Conservation (phyloP, 2,113 vertebrate genomes). For the Misgurnus mizolepis region DNA sequence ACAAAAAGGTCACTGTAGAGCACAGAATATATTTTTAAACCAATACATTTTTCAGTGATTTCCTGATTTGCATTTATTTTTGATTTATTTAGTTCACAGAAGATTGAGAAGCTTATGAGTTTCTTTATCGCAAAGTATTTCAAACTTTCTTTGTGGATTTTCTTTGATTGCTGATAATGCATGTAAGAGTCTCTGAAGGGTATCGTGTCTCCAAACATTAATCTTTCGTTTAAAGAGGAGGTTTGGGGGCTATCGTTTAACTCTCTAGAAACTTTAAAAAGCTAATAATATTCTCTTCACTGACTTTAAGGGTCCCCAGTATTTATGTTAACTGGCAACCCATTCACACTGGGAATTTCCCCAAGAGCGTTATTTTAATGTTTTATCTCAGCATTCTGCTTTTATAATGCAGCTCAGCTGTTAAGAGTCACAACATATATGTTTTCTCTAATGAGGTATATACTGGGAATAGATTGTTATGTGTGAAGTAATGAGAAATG, state of each 20-base stretch:
- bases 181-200: slow-evolving; percentile 3
- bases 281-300: not conserved
- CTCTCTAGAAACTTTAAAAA: slow-evolving; percentile 17
- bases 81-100: not conserved
- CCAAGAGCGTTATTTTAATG: not conserved
- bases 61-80: not conserved
- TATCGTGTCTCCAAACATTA: not conserved
- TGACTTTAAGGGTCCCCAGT: not conserved
- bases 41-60: not conserved
- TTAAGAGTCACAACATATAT: not conserved
- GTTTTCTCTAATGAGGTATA: too few species aligned
- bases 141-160: not conserved
- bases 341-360: not conserved
- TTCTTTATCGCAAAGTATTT: slow-evolving; percentile 5
- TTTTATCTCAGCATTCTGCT: not conserved
- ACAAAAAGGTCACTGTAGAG: too few species aligned
- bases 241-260: slow-evolving; percentile 20
- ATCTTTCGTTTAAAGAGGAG: not conserved
- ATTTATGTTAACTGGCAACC: not conserved
- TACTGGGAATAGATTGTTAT: too few species aligned
- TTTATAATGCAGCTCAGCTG: not conserved
- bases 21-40: too few species aligned
- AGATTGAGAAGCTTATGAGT: slow-evolving; percentile 7
- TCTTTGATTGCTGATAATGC: slow-evolving; percentile 11
- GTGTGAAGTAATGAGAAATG: too few species aligned